Percentiles rank a stretch among this genome's conserved stretches.
Conservation (phyloP, 2,888 invertebrate species). For the Lydus trimaculatus region DNA sequence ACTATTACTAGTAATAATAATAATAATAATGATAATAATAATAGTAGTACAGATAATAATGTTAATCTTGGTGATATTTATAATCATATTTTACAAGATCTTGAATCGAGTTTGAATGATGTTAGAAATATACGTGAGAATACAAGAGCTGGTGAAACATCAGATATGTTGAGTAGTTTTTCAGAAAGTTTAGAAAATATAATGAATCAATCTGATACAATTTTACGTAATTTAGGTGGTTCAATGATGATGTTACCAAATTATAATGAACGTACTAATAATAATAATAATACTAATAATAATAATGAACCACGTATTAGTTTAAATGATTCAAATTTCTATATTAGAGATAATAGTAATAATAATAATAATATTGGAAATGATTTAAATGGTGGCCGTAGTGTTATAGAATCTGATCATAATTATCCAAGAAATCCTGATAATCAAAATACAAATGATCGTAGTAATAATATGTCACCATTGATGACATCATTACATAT, state of each 20-base stretch:
- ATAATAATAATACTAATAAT: slow-evolving; percentile 2
- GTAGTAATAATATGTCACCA: slow-evolving; percentile 45
- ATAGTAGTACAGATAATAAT: slow-evolving; percentile 1
- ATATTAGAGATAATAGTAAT: slow-evolving; percentile 46
- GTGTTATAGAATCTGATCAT: slow-evolving; percentile 53
- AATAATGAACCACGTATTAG: slow-evolving; percentile 24
- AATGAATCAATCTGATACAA: slow-evolving; percentile 57
- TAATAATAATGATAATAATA: not conserved
- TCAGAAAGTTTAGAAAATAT: slow-evolving; percentile 56
- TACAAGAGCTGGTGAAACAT: slow-evolving; percentile 52
- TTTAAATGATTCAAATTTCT: slow-evolving; percentile 50
- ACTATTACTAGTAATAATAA: not conserved
- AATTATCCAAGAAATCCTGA: slow-evolving; percentile 52
- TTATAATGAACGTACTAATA: slow-evolving; percentile 17
- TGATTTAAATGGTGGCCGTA: slow-evolving; percentile 24
- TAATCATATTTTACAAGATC: slow-evolving; percentile 56
- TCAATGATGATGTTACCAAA: slow-evolving; percentile 52
- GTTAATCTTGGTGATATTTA: slow-evolving; percentile 55
- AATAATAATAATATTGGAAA: slow-evolving; percentile 22
- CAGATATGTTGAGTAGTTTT: slow-evolving; percentile 56
- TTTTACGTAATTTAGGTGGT: slow-evolving; percentile 55
- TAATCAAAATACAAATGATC: slow-evolving; percentile 28
- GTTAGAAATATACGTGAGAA: slow-evolving; percentile 51
- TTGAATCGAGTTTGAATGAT: slow-evolving; percentile 56
- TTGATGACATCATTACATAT: slow-evolving; percentile 56